A percentile compares a stretch with the other conserved stretches of the same genome.
phyloP scores from a whole-genome alignment of 2,888 invertebrate genomes.

The Globia sparganii region DNA sequence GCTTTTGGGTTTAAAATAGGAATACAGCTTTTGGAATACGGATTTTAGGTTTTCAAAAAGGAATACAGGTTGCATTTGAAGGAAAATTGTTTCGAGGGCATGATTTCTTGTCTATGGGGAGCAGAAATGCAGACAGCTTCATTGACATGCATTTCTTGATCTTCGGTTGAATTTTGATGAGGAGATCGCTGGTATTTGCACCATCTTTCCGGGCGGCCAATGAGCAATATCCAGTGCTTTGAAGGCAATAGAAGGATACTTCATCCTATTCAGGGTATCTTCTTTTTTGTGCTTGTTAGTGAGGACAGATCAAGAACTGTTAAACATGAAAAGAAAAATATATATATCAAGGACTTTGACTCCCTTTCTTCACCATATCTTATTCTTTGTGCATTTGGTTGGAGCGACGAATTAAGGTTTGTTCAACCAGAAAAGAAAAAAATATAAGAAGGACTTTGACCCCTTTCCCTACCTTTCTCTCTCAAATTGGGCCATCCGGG shows the following conservation, averaged over 20 bases:
- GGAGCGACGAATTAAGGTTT: background rate
- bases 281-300: background rate
- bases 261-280: background rate
- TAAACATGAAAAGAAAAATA: background rate
- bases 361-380: background rate
- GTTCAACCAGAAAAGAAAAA: background rate
- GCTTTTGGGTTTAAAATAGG: background rate
- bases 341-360: background rate
- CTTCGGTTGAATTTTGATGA: background rate
- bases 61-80: background rate
- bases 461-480: background rate
- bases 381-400: background rate
- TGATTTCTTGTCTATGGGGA: too few species aligned
- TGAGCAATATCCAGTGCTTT: background rate
- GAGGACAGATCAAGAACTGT: background rate
- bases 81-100: background rate
- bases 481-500: slow-evolving; percentile 43
- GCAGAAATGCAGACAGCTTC: background rate
- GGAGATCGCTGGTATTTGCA: too few species aligned
- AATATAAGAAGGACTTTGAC: background rate
- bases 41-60: background rate
- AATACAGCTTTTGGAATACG: background rate
- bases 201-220: too few species aligned
- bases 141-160: background rate
- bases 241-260: background rate